Conservation (phyloP, 2,888 invertebrate genomes). For the Tachystola acroxantha region DNA sequence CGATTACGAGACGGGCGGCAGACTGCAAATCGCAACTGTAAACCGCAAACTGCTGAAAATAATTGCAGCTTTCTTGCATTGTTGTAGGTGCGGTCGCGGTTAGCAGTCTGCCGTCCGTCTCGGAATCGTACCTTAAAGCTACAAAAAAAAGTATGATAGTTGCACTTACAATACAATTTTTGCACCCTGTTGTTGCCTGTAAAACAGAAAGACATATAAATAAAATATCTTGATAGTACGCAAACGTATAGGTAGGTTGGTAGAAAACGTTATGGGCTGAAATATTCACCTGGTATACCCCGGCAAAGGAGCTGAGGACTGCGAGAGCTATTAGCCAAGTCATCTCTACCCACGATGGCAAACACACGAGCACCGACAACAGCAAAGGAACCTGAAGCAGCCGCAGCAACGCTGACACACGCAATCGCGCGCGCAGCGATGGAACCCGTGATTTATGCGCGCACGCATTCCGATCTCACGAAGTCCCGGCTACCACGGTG, state of each 20-base stretch:
- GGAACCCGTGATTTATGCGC: constrained; percentile 6
- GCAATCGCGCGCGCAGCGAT: constrained; percentile 5
- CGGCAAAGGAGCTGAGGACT: constrained; percentile 6
- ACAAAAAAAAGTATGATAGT: no score
- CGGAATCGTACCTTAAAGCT: no score
- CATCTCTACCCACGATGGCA: constrained; percentile 2
- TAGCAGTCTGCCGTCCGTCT: no score
- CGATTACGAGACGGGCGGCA: no score
- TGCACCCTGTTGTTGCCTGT: constrained; percentile 54
- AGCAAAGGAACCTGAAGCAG: constrained; percentile 2
- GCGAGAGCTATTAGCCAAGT: constrained; percentile 2
- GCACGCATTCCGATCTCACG: constrained; percentile 4
- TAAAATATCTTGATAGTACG: neutral
- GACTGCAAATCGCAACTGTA: no score
- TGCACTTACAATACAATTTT: constrained; percentile 60
- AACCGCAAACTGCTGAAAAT: no score
- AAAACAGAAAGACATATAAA: constrained; percentile 18
- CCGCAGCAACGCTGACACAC: constrained; percentile 1
- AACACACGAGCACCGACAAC: constrained; percentile 1
- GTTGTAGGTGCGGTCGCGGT: no score
- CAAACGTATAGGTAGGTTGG: no score
- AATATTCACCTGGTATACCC: constrained; percentile 11
- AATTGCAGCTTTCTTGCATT: no score
- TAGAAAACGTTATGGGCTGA: no score
- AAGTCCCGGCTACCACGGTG: constrained; percentile 5